Evolutionary conservation across 2,888 invertebrate species (phyloP), one percentile per base, ranked within the genome.

Genomic region (Cremastinae sp.): DNA sequence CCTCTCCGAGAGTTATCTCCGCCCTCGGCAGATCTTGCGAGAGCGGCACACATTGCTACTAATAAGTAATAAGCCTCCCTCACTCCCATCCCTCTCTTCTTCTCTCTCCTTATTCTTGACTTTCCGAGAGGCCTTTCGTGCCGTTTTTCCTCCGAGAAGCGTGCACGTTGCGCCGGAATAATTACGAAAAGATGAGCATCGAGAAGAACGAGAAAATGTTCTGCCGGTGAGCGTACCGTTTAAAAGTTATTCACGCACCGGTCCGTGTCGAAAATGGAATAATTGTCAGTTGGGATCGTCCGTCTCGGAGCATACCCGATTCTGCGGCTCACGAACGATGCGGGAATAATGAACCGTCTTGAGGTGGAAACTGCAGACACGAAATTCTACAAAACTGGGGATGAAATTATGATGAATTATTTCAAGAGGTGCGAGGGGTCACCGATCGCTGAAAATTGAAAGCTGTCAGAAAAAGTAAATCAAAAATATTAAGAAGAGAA

Each of bases 11-110:
- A 68, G 66, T 56, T 68, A 68, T 69, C 59, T 37, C 70, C 22
- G 69, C 69, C 64, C 76, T 73, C 64, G 69, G 73, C 58, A 41
- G 41, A 69, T 59, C 56, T 70, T 62, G 51, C 78, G 75, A 81
- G 79, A 82, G 66, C 80, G 58, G 56, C 59, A 65, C 59, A 65
- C 65, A 65, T 47, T 65, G 73, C 59, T 72, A 83, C 83, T 84
- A 83, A 85, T 83, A 85, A 85, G 83, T 84, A 85, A 85, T 85
- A 85, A 85, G 85, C 78, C 82, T 59, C 53, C 43, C 56, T 58
- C 58, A 9, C 37, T 18, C 47, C 64, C 55, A 20, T 68, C 53
- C 56, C 64, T 72, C 39, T 53, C 16, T 39, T 20, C 65, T 28
- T 41, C 39, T 47, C 18, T 64, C 10, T 51, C 8, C 43, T 8